Conservation (phyloP, 2,113 vertebrate species). For the Mastomys natalensis region DNA sequence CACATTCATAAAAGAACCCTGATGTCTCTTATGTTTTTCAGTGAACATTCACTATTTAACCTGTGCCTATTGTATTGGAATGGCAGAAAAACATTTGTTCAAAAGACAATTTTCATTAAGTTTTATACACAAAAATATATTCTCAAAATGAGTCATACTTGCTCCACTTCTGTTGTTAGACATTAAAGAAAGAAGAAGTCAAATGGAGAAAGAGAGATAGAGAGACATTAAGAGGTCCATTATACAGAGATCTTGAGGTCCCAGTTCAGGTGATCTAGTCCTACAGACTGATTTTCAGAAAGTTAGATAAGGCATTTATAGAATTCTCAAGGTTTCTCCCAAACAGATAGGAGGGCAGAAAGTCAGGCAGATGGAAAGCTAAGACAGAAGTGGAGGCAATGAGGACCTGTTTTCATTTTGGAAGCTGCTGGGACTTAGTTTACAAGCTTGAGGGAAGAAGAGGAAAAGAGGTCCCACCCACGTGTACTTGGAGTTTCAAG, state of each 20-base stretch:
- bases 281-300: neutral
- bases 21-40: neutral
- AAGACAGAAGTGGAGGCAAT: neutral
- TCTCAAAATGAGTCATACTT: neutral
- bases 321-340: neutral
- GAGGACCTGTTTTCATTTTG: neutral
- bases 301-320: neutral
- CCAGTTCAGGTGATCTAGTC: neutral
- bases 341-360: neutral
- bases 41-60: neutral
- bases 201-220: neutral
- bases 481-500: neutral
- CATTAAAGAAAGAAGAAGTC: neutral
- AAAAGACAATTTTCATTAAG: neutral
- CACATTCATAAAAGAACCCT: neutral
- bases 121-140: neutral
- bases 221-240: neutral
- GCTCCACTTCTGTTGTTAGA: neutral
- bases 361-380: neutral
- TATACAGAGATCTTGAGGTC: neutral
- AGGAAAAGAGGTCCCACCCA: neutral
- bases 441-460: neutral
- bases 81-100: neutral
- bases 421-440: neutral
- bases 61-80: neutral